Evolutionary conservation across 2,113 vertebrate genomes (phyloP).

Genomic region (Pelecanoides urinatrix): DNA sequence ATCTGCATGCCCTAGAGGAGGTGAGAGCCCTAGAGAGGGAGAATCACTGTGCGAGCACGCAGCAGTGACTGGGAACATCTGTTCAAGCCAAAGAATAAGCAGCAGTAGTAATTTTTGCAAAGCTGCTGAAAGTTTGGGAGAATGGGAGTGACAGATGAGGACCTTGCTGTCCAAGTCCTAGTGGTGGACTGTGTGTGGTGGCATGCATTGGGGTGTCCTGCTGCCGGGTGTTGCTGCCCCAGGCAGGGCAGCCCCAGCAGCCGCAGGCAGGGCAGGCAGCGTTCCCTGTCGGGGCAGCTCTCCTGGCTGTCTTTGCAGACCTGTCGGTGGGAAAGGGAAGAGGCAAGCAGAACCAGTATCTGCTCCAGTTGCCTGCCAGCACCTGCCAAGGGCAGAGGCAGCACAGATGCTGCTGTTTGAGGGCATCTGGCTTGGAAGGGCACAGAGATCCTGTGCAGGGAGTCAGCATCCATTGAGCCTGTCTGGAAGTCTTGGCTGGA

Average conservation of each 20-base stretch:
- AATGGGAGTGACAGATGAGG: background rate
- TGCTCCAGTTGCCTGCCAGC: background rate
- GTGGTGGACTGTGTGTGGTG: background rate
- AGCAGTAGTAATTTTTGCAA: background rate
- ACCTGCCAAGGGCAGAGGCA: background rate
- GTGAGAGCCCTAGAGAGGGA: background rate
- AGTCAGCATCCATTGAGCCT: background rate
- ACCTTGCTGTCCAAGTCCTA: background rate
- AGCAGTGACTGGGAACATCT: background rate
- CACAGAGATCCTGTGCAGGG: background rate
- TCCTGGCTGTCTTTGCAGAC: background rate
- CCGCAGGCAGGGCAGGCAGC: background rate
- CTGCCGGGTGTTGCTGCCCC: background rate
- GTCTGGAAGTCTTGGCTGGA: background rate
- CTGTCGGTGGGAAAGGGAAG: background rate
- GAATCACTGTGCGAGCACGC: background rate
- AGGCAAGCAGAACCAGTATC: background rate
- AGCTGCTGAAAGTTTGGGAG: background rate
- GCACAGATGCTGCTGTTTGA: background rate
- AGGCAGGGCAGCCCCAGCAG: background rate
- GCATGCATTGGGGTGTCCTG: background rate
- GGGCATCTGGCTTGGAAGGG: slow-evolving; percentile 18
- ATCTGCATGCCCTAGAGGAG: background rate
- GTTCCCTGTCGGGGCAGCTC: background rate
- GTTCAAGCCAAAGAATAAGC: background rate